phyloP scores from a whole-genome alignment of 2,888 invertebrate genomes.

The Globia sparganii region DNA sequence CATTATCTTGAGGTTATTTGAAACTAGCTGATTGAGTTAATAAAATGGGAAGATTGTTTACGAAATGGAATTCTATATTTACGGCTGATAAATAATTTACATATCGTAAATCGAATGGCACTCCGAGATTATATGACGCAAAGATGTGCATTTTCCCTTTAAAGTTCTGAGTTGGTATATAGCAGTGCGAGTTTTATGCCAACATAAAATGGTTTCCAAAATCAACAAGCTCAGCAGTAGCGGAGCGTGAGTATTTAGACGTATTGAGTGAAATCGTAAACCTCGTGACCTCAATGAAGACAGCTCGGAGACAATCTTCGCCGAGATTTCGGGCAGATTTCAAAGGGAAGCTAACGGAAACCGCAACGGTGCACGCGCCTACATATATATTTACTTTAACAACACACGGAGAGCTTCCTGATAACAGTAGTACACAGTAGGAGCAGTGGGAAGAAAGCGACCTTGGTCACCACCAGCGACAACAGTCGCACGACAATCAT shows the following conservation, averaged over 20 bases:
- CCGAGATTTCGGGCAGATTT: slow-evolving; percentile 60
- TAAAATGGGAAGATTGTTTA: slow-evolving; percentile 61
- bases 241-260: slow-evolving; percentile 75
- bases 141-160: slow-evolving; percentile 69
- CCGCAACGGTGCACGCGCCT: slow-evolving; percentile 33
- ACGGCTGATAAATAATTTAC: slow-evolving; percentile 77
- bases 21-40: slow-evolving; percentile 35
- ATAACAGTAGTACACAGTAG: slow-evolving; percentile 60
- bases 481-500: slow-evolving; percentile 86
- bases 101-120: slow-evolving; percentile 76
- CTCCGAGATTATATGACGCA: slow-evolving; percentile 65
- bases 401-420: slow-evolving; percentile 29
- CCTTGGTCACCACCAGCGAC: slow-evolving; percentile 79
- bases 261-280: slow-evolving; percentile 85
- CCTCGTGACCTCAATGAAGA: slow-evolving; percentile 83
- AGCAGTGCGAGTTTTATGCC: slow-evolving; percentile 70
- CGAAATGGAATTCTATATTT: slow-evolving; percentile 73
- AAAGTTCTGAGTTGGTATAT: slow-evolving; percentile 69
- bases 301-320: slow-evolving; percentile 71
- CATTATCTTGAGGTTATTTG: slow-evolving; percentile 33
- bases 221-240: slow-evolving; percentile 77
- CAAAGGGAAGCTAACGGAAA: slow-evolving; percentile 71
- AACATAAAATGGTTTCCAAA: slow-evolving; percentile 78
- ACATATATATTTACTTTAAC: slow-evolving; percentile 23
- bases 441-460: slow-evolving; percentile 74